These are phyloP conservation scores for Epinotia brunnichana DNA, from an alignment of 2,888 invertebrate genomes.

Conservation along the genomic window DNA sequence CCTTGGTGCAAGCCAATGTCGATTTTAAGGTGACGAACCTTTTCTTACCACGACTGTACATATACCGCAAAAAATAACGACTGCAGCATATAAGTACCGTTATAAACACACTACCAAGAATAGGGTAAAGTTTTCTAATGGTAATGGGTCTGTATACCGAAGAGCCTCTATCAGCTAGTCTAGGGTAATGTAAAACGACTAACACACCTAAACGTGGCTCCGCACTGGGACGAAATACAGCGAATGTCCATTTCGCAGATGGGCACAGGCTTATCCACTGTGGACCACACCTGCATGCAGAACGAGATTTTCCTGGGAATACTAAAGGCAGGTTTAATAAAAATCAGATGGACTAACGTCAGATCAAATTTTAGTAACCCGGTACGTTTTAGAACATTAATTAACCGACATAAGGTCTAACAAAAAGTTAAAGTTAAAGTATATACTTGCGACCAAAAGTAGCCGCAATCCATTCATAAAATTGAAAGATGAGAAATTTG, in stretches of 20 bases:
- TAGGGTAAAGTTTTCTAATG: not conserved
- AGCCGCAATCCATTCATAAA: not conserved
- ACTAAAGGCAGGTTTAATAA: too few species aligned
- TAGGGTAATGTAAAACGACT: slow-evolving; percentile 1
- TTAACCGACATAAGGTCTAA: too few species aligned
- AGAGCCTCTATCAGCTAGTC: not conserved
- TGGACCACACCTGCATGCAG: slow-evolving; percentile 44
- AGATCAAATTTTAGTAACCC: too few species aligned
- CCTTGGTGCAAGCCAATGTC: too few species aligned
- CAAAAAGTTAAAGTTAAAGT: too few species aligned
- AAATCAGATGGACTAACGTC: too few species aligned
- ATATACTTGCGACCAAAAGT: not conserved
- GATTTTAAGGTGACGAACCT: too few species aligned
- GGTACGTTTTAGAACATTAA: too few species aligned
- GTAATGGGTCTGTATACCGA: not conserved
- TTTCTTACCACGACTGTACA: too few species aligned
- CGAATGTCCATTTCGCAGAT: slow-evolving; percentile 57
- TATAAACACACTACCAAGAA: not conserved
- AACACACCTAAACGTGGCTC: not conserved
- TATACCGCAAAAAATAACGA: not conserved
- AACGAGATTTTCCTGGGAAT: not conserved
- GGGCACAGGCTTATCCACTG: slow-evolving; percentile 53
- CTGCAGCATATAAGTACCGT: not conserved
- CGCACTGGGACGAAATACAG: slow-evolving; percentile 49
- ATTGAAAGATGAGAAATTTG: not conserved